Percentiles rank a stretch among this genome's conserved stretches.
Evolutionary conservation across 1,140 invertebrate species (phyloP).

Genomic region (Antheraea pernyi): DNA sequence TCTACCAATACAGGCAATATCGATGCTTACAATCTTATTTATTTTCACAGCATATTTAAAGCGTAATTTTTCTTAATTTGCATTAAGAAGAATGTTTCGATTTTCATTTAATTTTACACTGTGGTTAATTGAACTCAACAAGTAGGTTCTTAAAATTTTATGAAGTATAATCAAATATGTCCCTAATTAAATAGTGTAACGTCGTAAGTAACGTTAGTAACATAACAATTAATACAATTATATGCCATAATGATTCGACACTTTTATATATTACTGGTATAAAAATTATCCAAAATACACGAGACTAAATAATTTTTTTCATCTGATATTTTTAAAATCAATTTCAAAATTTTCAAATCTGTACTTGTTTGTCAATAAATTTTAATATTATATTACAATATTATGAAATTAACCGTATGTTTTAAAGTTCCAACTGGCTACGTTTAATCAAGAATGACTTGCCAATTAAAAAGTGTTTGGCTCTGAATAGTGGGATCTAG

Average conservation of each 20-base stretch:
- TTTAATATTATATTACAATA: neutral
- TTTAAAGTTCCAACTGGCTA: neutral
- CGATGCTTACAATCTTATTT: neutral
- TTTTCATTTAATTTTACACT: neutral
- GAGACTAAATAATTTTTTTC: no score
- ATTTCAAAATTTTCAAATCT: no score
- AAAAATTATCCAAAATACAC: no score
- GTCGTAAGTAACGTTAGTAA: no score
- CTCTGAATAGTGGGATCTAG: slow-evolving; percentile 36
- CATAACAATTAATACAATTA: no score
- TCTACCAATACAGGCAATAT: slow-evolving; percentile 28
- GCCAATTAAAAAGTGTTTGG: slow-evolving; percentile 49
- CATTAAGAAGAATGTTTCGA: neutral
- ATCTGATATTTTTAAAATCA: no score
- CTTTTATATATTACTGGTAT: no score
- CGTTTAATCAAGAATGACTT: slow-evolving; percentile 30
- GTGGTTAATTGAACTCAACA: no score
- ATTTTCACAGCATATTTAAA: neutral
- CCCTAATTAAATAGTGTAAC: no score
- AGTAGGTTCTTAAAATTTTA: no score
- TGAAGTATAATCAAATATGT: no score
- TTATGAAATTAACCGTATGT: neutral
- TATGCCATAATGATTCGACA: no score
- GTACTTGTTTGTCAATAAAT: neutral
- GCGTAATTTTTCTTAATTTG: neutral